Percentiles rank a stretch among this genome's conserved stretches.
Evolutionary conservation across 1,140 invertebrate genomes (phyloP).

Genomic region (Nomia melanderi): DNA sequence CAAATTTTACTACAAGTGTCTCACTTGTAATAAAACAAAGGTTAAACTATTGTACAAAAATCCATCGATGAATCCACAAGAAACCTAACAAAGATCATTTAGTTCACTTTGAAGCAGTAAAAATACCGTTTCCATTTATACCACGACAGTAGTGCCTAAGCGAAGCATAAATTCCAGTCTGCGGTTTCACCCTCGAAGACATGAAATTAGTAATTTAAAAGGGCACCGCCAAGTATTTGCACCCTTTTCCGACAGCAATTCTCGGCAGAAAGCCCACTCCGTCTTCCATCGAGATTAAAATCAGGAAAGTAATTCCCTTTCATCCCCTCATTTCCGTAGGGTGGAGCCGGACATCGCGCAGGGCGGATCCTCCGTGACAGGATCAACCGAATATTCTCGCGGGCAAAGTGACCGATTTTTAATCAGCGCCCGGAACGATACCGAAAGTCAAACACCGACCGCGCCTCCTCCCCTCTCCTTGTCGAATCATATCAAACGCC

Average conservation of each 20-base stretch:
- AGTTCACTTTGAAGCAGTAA: too few species aligned
- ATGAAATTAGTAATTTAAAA: constrained; percentile 32
- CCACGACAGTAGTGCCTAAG: too few species aligned
- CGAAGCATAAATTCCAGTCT: not conserved
- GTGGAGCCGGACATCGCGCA: not conserved
- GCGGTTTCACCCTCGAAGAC: not conserved
- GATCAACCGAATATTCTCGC: not conserved
- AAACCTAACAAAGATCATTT: too few species aligned
- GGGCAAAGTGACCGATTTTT: constrained; percentile 11
- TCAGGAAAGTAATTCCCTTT: constrained; percentile 4
- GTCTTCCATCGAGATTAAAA: constrained; percentile 33
- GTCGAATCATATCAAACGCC: constrained; percentile 35
- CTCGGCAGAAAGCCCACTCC: constrained; percentile 7
- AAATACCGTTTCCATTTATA: too few species aligned
- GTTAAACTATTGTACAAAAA: too few species aligned
- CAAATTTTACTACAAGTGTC: too few species aligned
- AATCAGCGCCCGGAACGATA: constrained; percentile 3
- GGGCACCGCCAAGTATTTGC: constrained; percentile 9
- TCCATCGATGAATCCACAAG: too few species aligned
- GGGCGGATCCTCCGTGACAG: not conserved
- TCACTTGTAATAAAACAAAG: too few species aligned
- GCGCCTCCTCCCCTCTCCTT: too few species aligned
- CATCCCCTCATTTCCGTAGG: not conserved
- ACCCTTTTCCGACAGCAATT: constrained; percentile 16
- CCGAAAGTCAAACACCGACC: constrained; percentile 8